Evolutionary conservation across 1,140 invertebrate species (phyloP), one percentile per base, ranked within the genome.

Genomic region (Armadillidium nasatum): DNA sequence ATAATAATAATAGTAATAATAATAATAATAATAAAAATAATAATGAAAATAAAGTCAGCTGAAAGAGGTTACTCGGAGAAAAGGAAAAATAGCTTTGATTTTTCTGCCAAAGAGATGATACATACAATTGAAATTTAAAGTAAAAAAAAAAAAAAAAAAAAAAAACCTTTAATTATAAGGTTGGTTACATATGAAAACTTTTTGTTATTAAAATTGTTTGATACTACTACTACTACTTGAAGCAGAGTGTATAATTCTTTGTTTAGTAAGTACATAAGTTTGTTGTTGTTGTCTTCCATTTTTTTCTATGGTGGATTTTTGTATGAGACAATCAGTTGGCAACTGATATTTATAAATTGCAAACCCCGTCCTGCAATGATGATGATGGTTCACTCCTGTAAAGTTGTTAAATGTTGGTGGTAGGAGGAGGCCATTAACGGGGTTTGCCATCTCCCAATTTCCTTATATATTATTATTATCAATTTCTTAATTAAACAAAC

Each of bases 231-330:
- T 60, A 60, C 50, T 60, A 3, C 1, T 2, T 4, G 50, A 60
- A 15, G 50, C 50, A 60, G 19, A 60, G 19, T 13, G 50, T 60
- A 60, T 60, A 60, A 60, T 60, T 60, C 50, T 60, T 60, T 60
- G 33, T 33, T 33, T 33, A 33, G 33, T 33, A 60, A 2, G 50
- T 60, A 60, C 0, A 19, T 60, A 60, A 60, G 19, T 13, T 13
- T 19, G 11, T 60, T 15, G n/a, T n/a, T n/a, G 19, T 60, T 15
- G 50, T 60, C 50, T 60, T 60, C 50, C 50, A 60, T 60, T 60
- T 60, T 60, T 60, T 60, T 60, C 50, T 60, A 60, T 19, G 19
- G 19, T 19, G 50, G 50, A 60, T 60, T 60, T 60, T 33, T 60
- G 11, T 60, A 60, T 60, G 11, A 15, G 50, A 60, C 50, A 60